Conservation (phyloP, 2,113 vertebrate species). For the Aix galericulata region DNA sequence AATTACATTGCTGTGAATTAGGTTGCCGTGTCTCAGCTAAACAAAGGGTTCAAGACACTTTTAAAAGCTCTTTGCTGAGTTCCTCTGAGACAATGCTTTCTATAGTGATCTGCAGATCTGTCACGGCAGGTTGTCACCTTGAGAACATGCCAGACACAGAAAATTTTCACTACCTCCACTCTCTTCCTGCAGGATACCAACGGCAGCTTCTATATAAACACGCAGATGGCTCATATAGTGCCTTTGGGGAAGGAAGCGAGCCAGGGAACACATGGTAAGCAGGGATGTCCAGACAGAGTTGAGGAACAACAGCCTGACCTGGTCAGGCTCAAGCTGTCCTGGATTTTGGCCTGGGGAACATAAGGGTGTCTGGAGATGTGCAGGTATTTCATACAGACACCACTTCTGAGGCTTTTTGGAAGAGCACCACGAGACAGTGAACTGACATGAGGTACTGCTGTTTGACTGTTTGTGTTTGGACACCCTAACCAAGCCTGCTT, state of each 20-base stretch:
- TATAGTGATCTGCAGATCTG: background rate
- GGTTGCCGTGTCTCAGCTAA: background rate
- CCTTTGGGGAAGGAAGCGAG: slow-evolving; percentile 80
- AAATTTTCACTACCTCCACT: background rate
- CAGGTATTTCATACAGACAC: background rate
- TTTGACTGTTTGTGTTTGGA: background rate
- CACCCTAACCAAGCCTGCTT: background rate
- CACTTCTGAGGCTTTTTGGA: background rate
- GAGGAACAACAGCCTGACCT: background rate
- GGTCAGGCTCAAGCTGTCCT: background rate
- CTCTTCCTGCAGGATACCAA: slow-evolving; percentile 82
- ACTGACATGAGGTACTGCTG: background rate
- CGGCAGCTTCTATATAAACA: slow-evolving; percentile 87
- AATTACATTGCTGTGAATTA: background rate
- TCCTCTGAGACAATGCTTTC: background rate
- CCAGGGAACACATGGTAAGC: slow-evolving; percentile 88
- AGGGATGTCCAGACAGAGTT: background rate
- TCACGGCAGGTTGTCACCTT: background rate
- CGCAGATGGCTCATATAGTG: slow-evolving; percentile 81
- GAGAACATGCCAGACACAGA: background rate
- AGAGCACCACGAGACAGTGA: background rate
- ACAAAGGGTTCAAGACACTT: fast-evolving
- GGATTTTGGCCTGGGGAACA: background rate
- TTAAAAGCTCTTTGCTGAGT: background rate
- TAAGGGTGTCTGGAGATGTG: background rate